Evolutionary conservation across 2,113 vertebrate species (phyloP), one percentile per base, ranked within the genome.

Genomic region (Macrotus californicus): DNA sequence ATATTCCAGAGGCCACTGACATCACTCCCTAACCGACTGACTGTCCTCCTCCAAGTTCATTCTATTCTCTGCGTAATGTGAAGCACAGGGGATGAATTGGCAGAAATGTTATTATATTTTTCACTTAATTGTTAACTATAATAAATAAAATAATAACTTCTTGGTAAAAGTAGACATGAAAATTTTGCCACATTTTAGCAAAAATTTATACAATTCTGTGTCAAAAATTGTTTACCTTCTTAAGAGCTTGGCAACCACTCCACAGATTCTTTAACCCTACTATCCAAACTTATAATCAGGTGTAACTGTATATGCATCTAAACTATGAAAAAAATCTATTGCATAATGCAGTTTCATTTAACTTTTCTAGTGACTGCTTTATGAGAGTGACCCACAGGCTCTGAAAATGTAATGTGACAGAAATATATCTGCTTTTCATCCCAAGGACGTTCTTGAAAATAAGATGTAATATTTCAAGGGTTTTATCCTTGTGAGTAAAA

Each of bases 361-460:
- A 94, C 82, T 97, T 98, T 70, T 61, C 94, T 95, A 48, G 61
- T 96, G 80, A 94, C 86, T 96, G 66, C 76, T 97, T 98, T 96
- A 96, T 97, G 87, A 91, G 86, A 97, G 66, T 92, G 96, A 83
- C 73, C 90, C 97, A 89, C 48, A 81, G n/a, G 70, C 61, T 87
- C 95, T 97, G 94, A 96, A 98, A 97, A 92, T 96, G 29, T 93
- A 98, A 88, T 91, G 50, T 12, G 21, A 85, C 61, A 96, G 94
- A 96, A 77, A 94, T 97, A 97, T 97, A 97, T 97, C 85, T 97
- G 93, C 88, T 93, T 87, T 96, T 36, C 88, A 92, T 95, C 69
- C 90, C 85, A 97, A 97, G 86, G 93, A 95, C 66, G 96, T 96
- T 82, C 64, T 97, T 96, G 64, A 96, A 98, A 98, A 97, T 90